Conservation (phyloP, 1,140 invertebrate species). For the Plutomurus gul region DNA sequence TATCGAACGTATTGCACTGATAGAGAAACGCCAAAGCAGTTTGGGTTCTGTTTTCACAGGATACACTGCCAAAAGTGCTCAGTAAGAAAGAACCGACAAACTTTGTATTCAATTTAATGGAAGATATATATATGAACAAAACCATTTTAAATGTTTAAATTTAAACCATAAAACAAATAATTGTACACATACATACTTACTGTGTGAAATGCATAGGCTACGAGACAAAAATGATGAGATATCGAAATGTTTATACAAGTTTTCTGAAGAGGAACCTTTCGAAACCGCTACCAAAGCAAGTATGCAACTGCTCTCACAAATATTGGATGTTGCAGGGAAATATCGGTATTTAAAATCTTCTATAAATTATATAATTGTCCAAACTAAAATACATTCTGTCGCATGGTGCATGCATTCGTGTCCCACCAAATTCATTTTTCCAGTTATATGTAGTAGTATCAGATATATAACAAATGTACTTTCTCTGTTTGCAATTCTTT, state of each 20-base stretch:
- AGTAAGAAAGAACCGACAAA: not conserved
- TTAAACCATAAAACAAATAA: too few relatives aligned
- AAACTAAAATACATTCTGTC: too few relatives aligned
- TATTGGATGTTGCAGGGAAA: constrained; percentile 36
- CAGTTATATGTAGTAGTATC: not conserved
- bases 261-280: constrained; percentile 29
- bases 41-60: constrained; percentile 16
- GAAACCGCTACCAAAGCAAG: constrained; percentile 30
- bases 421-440: not conserved
- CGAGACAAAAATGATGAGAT: constrained; percentile 47
- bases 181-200: not conserved
- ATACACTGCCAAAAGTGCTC: constrained; percentile 10
- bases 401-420: too few relatives aligned
- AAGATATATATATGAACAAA: too few relatives aligned
- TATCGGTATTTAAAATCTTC: constrained; percentile 15
- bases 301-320: constrained; percentile 11
- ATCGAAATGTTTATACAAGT: constrained; percentile 34
- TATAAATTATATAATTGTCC: too few relatives aligned
- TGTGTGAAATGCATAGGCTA: constrained; percentile 13
- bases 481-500: not conserved
- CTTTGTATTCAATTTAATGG: not conserved
- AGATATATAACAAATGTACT: not conserved
- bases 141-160: too few relatives aligned
- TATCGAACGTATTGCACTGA: not conserved
- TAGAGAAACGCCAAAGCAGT: constrained; percentile 5